Conservation (phyloP, 2,113 vertebrate genomes). For the Triplophysa dalaica region DNA sequence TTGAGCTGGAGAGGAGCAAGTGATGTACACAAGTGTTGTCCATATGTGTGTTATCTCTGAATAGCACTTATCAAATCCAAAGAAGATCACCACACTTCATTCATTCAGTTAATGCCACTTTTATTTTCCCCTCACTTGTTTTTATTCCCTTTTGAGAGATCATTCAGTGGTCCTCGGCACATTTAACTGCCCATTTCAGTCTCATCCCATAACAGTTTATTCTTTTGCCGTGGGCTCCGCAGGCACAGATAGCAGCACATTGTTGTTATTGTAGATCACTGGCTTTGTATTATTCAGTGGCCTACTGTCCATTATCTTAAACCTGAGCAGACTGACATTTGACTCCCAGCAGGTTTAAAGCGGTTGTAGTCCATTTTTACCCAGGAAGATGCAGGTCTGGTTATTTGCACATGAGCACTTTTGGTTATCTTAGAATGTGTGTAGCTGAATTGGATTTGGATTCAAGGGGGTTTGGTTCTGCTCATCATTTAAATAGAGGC, state of each 20-base stretch:
- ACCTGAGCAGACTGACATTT: constrained; percentile 1
- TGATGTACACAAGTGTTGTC: neutral
- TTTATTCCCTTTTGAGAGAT: neutral
- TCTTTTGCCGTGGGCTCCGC: neutral
- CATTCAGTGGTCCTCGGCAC: neutral
- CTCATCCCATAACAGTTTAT: neutral
- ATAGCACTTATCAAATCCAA: neutral
- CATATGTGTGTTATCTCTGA: neutral
- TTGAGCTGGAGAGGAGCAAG: constrained; percentile 29
- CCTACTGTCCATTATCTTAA: neutral
- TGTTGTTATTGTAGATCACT: neutral
- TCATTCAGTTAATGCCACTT: neutral
- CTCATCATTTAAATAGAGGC: too few relatives aligned
- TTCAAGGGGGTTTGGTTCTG: too few relatives aligned
- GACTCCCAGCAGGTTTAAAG: neutral
- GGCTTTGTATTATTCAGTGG: neutral
- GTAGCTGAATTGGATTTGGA: too few relatives aligned
- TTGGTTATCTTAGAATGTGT: too few relatives aligned
- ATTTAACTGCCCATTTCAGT: neutral
- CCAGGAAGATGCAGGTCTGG: neutral
- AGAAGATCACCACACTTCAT: neutral
- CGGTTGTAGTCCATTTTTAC: constrained; percentile 7
- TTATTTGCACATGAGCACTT: neutral
- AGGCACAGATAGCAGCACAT: neutral
- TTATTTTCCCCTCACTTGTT: neutral